Conservation (phyloP, 1,140 invertebrate species). For the Pygmarrhopalites habei region DNA sequence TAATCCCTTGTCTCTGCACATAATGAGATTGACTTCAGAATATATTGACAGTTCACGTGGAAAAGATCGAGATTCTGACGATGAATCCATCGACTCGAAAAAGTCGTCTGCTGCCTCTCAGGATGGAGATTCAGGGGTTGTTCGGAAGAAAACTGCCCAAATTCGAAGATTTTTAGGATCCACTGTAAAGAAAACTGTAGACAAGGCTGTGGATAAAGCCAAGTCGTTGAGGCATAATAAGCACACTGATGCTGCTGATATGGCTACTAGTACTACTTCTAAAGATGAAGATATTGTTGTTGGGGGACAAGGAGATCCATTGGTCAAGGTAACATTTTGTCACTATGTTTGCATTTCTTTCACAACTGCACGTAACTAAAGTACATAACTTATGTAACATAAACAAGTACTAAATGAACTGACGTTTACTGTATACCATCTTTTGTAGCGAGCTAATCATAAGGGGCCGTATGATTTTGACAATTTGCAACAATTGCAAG, state of each 20-base stretch:
- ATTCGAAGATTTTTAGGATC: conserved; percentile 78
- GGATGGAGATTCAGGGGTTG: conserved; percentile 41
- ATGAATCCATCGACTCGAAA: conserved; percentile 72
- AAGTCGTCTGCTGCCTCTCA: conserved; percentile 44
- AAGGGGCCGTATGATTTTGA: conserved; percentile 95
- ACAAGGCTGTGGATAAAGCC: conserved; percentile 83
- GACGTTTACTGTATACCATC: conserved; percentile 26
- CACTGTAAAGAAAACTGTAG: conserved; percentile 77
- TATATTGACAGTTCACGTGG: conserved; percentile 51
- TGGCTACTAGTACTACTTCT: conserved; percentile 54
- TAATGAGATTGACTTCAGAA: conserved; percentile 85
- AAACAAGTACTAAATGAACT: not conserved
- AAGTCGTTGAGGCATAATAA: conserved; percentile 80
- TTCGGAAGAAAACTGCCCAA: conserved; percentile 54
- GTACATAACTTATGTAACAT: too few relatives aligned
- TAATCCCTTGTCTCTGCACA: conserved; percentile 86
- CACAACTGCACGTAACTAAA: not conserved
- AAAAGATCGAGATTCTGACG: conserved; percentile 70
- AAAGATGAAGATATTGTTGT: conserved; percentile 48
- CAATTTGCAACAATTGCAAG: conserved; percentile 64
- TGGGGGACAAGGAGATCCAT: conserved; percentile 23
- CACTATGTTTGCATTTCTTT: too few relatives aligned
- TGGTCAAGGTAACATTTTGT: conserved; percentile 9
- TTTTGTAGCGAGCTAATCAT: conserved; percentile 77
- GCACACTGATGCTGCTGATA: conserved; percentile 70